Evolutionary conservation across 2,113 vertebrate genomes (phyloP).

Genomic region (Indicator indicator): DNA sequence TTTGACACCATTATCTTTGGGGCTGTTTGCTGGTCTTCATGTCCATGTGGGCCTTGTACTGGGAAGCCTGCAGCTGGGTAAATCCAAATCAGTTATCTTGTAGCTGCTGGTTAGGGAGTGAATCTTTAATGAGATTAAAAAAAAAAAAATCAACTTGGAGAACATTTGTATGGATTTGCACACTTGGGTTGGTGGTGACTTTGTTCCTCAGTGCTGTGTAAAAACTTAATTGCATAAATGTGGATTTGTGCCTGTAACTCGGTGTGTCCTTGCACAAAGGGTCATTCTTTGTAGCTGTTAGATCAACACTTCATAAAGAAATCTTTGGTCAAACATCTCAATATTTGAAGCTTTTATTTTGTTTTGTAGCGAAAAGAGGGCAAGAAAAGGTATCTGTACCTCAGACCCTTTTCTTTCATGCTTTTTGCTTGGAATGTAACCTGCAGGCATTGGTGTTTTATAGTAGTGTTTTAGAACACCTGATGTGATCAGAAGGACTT

Average conservation of each 20-base stretch:
- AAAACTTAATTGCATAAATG: background rate
- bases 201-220: background rate
- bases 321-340: background rate
- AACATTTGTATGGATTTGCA: fast-evolving
- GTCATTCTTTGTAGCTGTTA: background rate
- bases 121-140: background rate
- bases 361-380: background rate
- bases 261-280: background rate
- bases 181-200: background rate
- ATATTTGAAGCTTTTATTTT: background rate
- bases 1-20: background rate
- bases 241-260: background rate
- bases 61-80: background rate
- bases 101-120: background rate
- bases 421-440: background rate
- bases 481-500: background rate
- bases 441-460: background rate
- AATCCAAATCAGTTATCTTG: background rate
- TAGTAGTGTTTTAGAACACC: background rate
- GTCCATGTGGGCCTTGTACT: background rate
- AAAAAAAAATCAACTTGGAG: background rate
- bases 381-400: background rate
- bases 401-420: background rate
- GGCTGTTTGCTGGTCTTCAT: fast-evolving
- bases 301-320: background rate